These are phyloP conservation scores for Parambassis ranga DNA, from an alignment of 2,797 vertebrate genomes.

Conservation along the genomic window DNA sequence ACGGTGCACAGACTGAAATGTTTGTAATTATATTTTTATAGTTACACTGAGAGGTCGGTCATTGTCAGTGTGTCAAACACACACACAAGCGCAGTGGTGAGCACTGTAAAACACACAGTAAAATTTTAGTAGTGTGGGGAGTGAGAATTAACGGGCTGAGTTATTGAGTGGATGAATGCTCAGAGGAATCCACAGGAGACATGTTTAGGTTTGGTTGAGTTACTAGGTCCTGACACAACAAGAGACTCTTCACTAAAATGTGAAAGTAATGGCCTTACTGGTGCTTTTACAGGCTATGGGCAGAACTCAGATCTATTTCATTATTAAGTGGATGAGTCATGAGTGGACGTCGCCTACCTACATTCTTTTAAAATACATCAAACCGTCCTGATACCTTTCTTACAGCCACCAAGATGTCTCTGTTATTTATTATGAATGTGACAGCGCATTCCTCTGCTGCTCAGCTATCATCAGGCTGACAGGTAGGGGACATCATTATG, in stretches of 20 bases:
- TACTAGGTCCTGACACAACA: slow-evolving; percentile 1
- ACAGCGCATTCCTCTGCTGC: slow-evolving; percentile 17
- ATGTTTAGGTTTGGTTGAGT: not conserved
- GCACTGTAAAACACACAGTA: not conserved
- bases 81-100: not conserved
- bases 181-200: not conserved
- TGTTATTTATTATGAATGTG: slow-evolving; percentile 50
- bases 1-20: too few relatives aligned
- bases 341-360: not conserved
- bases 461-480: slow-evolving; percentile 47
- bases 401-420: not conserved
- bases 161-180: slow-evolving; percentile 2
- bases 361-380: slow-evolving; percentile 14
- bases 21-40: too few relatives aligned
- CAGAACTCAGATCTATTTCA: slow-evolving; percentile 10
- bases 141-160: not conserved
- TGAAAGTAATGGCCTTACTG: not conserved
- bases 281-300: not conserved
- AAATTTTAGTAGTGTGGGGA: not conserved
- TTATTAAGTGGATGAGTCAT: slow-evolving; percentile 26
- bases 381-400: slow-evolving; percentile 14
- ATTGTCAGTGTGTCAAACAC: too few relatives aligned
- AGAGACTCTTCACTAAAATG: not conserved
- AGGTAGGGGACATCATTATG: slow-evolving; percentile 57
- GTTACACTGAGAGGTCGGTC: too few relatives aligned